Base-by-base conservation (phyloP, 2,888 invertebrate species). In the Papilio gigon region DNA sequence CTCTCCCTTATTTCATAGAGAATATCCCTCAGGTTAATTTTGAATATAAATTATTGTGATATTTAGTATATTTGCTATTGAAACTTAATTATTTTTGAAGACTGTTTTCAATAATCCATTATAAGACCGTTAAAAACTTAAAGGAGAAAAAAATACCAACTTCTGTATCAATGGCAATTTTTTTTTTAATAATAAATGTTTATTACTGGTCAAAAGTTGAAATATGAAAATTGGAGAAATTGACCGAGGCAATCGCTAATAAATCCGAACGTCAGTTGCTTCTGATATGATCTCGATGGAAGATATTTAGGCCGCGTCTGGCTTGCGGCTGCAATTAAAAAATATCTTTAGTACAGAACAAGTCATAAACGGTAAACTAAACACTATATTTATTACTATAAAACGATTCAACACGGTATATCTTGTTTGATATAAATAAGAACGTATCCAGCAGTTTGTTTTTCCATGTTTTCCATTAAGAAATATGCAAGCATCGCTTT, bases 261-360 rank as follows among this genome's bases (percentile, higher is more conserved):
- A 80, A 77, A 77, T 77, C 77, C 74, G 73, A 76, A 72, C 73
- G 74, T 74, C 77, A 77, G 64, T 64, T 78, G 78, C 72, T 71
- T 72, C 70, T 70, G 78, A 79, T 82, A 75, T 67, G 67, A 79
- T 80, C 77, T 60, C 65, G 71, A 73, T 77, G 72, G 73, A 77
- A 79, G 78, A 78, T 80, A 86, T 87, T 81, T 79, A 84, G 81
- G 83, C 77, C 80, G 77, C 60, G 70, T 72, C 75, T 74, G 74
- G 75, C 77, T 77, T 73, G 78, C 73, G 74, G 77, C 75, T 75
- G 78, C 77, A 83, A 82, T 86, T 82, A 84, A 80, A 80, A 77
- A 76, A 70, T 76, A 71, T 74, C 75, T 78, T 73, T 74, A 71
- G 73, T 73, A 68, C 37, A 62, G 66, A 56, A 47, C 76, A 79